A percentile compares a stretch with the other conserved stretches of the same genome.
These are phyloP conservation scores for Xiphorhynchus erythropygius DNA, from an alignment of 2,797 vertebrate genomes.

Conservation along the genomic window DNA sequence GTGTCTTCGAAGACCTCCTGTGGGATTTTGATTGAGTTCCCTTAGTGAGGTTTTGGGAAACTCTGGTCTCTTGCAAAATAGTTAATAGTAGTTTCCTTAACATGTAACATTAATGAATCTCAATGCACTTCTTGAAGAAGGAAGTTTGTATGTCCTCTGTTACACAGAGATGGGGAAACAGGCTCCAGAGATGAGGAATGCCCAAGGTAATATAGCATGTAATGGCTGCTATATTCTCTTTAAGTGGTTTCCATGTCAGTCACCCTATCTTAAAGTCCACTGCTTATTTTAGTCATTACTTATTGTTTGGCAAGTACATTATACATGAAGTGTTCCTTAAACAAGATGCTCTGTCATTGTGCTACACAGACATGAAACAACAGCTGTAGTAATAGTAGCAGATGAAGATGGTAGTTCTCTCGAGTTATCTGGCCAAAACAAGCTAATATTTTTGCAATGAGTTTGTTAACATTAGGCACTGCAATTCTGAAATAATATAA, in stretches of 20 bases:
- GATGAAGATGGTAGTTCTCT: not conserved
- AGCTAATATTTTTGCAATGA: not conserved
- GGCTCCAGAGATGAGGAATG: not conserved
- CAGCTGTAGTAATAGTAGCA: not conserved
- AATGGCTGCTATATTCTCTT: not conserved
- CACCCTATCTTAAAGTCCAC: not conserved
- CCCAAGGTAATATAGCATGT: not conserved
- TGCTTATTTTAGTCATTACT: not conserved
- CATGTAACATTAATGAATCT: not conserved
- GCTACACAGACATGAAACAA: not conserved
- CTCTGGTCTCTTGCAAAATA: not conserved
- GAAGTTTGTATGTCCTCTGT: not conserved
- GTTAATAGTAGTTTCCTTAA: not conserved
- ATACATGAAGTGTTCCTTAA: not conserved
- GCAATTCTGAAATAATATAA: not conserved
- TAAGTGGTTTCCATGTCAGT: not conserved
- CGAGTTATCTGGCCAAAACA: not conserved
- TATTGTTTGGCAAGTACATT: not conserved
- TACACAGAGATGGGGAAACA: not conserved
- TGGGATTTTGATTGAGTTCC: not conserved
- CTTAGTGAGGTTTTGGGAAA: not conserved
- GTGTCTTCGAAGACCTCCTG: fast-evolving
- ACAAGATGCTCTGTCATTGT: not conserved
- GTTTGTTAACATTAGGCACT: not conserved
- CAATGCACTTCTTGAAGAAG: not conserved